Conservation (phyloP, 2,113 vertebrate genomes). For the Strix aluco region DNA sequence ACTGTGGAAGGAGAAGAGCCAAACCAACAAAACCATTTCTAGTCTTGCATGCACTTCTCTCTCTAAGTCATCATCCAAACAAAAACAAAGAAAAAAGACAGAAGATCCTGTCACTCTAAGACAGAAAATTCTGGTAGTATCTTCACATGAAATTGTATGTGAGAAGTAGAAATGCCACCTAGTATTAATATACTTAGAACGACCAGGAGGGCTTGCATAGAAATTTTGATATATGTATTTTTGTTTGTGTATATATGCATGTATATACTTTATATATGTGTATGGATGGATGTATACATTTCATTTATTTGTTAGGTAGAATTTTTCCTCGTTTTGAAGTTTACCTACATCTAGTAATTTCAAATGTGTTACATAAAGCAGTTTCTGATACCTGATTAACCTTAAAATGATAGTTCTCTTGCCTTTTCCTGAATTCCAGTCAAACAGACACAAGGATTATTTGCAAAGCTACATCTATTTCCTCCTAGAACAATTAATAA, state of each 20-base stretch:
- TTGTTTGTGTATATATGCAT: too few species aligned
- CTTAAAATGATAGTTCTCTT: neutral
- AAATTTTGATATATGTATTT: neutral
- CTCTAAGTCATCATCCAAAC: neutral
- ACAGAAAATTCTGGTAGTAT: neutral
- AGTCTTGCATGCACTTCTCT: neutral
- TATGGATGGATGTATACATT: neutral
- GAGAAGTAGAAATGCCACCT: neutral
- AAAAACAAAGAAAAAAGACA: neutral
- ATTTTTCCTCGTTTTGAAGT: neutral
- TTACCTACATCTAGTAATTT: neutral
- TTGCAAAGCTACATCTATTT: slow-evolving; percentile 29
- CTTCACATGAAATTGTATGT: neutral
- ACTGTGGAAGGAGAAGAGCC: neutral
- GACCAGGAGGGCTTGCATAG: neutral
- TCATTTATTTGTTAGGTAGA: neutral
- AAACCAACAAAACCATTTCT: neutral
- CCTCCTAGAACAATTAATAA: slow-evolving; percentile 48
- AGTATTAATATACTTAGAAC: neutral
- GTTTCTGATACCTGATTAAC: slow-evolving; percentile 2
- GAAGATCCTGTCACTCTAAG: neutral
- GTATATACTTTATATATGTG: neutral
- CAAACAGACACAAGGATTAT: slow-evolving; percentile 24
- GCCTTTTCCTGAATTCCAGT: neutral
- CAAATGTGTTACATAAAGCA: neutral